Evolutionary conservation across 2,888 invertebrate genomes (phyloP).

Genomic region (Sicus ferrugineus): DNA sequence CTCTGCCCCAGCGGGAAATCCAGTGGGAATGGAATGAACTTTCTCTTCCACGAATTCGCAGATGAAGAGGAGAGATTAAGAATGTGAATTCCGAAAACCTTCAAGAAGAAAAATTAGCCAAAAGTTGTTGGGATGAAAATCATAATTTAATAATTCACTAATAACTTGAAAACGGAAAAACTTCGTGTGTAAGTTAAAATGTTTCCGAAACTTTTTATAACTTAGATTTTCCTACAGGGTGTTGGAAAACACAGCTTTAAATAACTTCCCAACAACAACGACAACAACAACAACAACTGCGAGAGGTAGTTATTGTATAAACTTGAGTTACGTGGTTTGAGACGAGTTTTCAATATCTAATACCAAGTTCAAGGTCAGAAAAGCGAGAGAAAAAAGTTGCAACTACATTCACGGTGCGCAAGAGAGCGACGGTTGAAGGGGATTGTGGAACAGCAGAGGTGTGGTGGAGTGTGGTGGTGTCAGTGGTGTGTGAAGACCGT

Average conservation of each 20-base stretch:
- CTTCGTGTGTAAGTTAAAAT: too few relatives aligned
- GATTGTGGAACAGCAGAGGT: not conserved
- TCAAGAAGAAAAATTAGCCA: too few relatives aligned
- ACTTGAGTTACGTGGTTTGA: conserved; percentile 24
- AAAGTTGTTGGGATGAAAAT: too few relatives aligned
- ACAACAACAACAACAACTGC: conserved; percentile 13
- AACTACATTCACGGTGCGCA: conserved; percentile 33
- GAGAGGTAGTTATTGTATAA: not conserved
- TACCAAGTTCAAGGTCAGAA: conserved; percentile 49
- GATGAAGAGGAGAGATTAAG: too few relatives aligned
- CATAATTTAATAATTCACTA: too few relatives aligned
- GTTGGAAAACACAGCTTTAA: not conserved
- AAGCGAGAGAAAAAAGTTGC: conserved; percentile 40
- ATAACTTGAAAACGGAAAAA: too few relatives aligned
- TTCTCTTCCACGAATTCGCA: too few relatives aligned
- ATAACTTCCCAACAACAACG: conserved; percentile 16
- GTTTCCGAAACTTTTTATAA: too few relatives aligned
- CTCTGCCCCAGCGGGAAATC: too few relatives aligned
- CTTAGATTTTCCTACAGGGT: too few relatives aligned
- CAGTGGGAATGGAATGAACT: too few relatives aligned
- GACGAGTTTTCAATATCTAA: conserved; percentile 44
- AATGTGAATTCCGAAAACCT: too few relatives aligned
- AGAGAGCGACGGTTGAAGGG: not conserved
- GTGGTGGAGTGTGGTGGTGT: not conserved
- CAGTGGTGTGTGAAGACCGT: not conserved